A percentile compares a stretch with the other conserved stretches of the same genome.
Conservation (phyloP, 1,140 invertebrate genomes). For the Cherax destructor region DNA sequence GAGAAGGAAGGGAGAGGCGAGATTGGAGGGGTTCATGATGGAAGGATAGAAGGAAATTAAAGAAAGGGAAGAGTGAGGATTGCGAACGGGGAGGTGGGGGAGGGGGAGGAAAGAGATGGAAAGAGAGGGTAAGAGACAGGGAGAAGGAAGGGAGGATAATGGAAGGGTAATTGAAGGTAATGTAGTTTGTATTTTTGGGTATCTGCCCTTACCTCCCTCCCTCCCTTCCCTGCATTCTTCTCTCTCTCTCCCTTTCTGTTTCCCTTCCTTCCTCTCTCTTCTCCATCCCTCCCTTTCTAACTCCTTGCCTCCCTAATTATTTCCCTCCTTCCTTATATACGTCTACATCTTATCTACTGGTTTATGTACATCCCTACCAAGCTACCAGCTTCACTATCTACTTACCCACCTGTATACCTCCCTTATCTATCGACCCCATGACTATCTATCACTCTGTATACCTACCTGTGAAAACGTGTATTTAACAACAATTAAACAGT, state of each 20-base stretch:
- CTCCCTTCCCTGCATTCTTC: no score
- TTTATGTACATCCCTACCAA: no score
- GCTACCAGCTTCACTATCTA: no score
- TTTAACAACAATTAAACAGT: no score
- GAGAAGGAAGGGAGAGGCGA: not conserved
- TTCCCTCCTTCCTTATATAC: no score
- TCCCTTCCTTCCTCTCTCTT: no score
- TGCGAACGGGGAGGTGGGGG: not conserved
- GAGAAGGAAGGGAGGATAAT: not conserved
- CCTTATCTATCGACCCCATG: no score
- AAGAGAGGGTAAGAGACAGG: not conserved
- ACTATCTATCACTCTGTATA: no score
- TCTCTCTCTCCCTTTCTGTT: not conserved
- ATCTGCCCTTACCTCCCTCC: not conserved
- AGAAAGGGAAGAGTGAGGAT: not conserved
- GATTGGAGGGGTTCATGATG: slow-evolving; percentile 12
- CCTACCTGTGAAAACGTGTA: no score
- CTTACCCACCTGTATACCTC: no score
- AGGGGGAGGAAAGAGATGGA: not conserved
- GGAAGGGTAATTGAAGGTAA: not conserved
- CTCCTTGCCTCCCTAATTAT: not conserved
- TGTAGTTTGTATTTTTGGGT: not conserved
- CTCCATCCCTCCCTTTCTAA: no score
- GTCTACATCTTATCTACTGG: no score
- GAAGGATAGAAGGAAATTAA: not conserved